Evolutionary conservation across 2,888 invertebrate genomes (phyloP).

Genomic region (Acleris sparsana): DNA sequence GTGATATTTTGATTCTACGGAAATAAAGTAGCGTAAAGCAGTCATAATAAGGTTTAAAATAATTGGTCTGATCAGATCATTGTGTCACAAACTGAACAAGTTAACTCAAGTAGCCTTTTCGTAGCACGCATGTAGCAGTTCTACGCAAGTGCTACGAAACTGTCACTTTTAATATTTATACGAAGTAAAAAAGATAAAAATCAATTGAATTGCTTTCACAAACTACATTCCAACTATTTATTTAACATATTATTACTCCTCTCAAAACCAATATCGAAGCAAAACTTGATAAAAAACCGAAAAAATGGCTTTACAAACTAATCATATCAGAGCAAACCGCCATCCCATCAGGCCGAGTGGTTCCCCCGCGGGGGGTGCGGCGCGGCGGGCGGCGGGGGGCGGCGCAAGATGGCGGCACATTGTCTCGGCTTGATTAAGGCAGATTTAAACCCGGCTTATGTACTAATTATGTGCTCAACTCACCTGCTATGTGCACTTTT

Average conservation of each 20-base stretch:
- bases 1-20: too few relatives aligned
- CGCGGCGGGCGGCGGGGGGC: slow-evolving; percentile 41
- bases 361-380: slow-evolving; percentile 52
- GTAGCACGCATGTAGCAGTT: slow-evolving; percentile 1
- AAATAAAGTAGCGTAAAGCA: too few relatives aligned
- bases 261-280: too few relatives aligned
- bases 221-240: too few relatives aligned
- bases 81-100: too few relatives aligned
- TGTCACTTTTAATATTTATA: too few relatives aligned
- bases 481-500: slow-evolving; percentile 40
- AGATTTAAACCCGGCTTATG: slow-evolving; percentile 71
- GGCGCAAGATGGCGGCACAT: slow-evolving; percentile 56
- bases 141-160: not conserved
- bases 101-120: not conserved
- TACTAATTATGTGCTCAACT: slow-evolving; percentile 79
- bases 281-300: too few relatives aligned
- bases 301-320: slow-evolving; percentile 19
- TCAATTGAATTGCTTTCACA: too few relatives aligned
- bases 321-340: slow-evolving; percentile 33
- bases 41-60: too few relatives aligned
- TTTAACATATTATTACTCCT: too few relatives aligned
- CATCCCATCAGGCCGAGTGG: slow-evolving; percentile 26
- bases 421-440: slow-evolving; percentile 80
- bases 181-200: too few relatives aligned
- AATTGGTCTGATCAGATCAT: too few relatives aligned